Base-by-base conservation (phyloP, 2,797 vertebrate species). In the Molossus alvarezi region DNA sequence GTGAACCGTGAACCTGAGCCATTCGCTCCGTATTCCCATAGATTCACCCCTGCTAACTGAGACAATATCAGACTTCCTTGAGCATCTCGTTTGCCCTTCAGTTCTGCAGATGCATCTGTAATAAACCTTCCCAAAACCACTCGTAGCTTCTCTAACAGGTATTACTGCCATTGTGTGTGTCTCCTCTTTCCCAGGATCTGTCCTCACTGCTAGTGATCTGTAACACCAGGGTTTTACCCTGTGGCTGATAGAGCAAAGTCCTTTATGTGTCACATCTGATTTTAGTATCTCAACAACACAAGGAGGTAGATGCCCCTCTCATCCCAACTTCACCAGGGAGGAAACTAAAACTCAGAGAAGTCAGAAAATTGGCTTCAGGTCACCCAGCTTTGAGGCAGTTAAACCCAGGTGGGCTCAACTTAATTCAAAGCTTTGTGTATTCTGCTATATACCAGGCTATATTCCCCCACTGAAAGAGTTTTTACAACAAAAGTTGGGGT, bases 1-100 rank as follows among this genome's bases (percentile, higher is more conserved):
- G 85, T 95, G 96, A 82, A 73, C 62, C 15, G 0, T 94, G 67
- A 93, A 76, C 77, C 64, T 73, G 0, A 73, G 53, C 25, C 71
- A 48, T 11, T 55, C 71, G 67, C 27, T 85, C 55, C 2, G 29
- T 17, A 21, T 18, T 81, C 51, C 53, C 9, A 6, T 1, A 65
- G 58, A 23, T 41, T 92, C 72, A 69, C 60, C 27, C 73, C 76
- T 65, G 18, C 86, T 80, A 27, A 45, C 62, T 81, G 86, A 81
- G 91, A 81, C 77, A 8, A 55, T 48, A 65, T 18, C 29, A 17
- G 9, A 41, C 62, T 76, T 45, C 25, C 69, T 29, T 33, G 20
- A 67, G 58, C 10, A 89, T 75, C 10, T 37, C 9, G 8, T 53
- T 12, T 1, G 18, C 23, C 75, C 87, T 89, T 87, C 41, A 45